phyloP scores from a whole-genome alignment of 2,888 invertebrate genomes.

The Spisula subtruncata region DNA sequence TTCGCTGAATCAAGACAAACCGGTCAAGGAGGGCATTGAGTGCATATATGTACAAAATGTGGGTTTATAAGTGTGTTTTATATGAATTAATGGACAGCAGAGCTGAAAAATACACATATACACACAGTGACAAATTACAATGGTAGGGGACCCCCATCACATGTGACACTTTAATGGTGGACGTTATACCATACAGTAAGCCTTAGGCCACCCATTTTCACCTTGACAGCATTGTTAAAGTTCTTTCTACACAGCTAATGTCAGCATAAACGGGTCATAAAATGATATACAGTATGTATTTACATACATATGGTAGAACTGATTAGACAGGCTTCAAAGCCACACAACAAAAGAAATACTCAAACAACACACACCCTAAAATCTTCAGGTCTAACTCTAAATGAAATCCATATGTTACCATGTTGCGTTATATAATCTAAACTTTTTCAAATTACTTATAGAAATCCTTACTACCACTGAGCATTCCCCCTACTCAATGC shows the following conservation, averaged over 20 bases:
- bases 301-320: conserved; percentile 11
- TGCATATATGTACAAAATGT: background rate
- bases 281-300: background rate
- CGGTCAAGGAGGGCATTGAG: background rate
- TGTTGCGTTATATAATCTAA: background rate
- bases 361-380: background rate
- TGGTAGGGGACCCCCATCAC: background rate
- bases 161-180: conserved; percentile 17
- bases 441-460: background rate
- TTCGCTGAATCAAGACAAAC: background rate
- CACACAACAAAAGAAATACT: background rate
- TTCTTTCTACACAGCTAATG: background rate
- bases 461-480: background rate
- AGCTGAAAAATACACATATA: conserved; percentile 10
- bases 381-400: background rate
- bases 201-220: conserved; percentile 22
- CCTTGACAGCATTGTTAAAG: background rate
- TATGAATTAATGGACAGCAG: background rate
- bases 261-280: conserved; percentile 3
- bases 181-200: background rate
- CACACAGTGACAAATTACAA: conserved; percentile 19
- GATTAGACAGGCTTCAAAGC: background rate
- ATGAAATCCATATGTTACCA: conserved; percentile 13
- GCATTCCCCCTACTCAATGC: background rate
- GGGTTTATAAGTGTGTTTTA: background rate